These are phyloP conservation scores for Tangara arthus DNA, from an alignment of 2,797 vertebrate genomes.

Conservation along the genomic window DNA sequence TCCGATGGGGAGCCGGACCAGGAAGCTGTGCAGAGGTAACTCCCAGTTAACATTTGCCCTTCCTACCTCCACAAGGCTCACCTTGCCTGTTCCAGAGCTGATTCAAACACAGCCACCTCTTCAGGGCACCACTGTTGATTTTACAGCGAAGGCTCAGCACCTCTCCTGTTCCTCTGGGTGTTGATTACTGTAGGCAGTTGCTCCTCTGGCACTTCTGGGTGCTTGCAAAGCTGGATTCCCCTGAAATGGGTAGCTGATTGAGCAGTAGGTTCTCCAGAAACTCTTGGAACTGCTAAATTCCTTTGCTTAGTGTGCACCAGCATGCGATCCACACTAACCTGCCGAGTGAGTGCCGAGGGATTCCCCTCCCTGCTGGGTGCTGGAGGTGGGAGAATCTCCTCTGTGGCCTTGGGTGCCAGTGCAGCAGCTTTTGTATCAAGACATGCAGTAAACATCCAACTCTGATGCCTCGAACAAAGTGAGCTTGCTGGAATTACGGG, in stretches of 20 bases:
- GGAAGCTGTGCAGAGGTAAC: conserved; percentile 98
- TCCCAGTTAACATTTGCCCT: conserved; percentile 53
- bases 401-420: conserved; percentile 26
- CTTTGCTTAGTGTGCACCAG: conserved; percentile 44
- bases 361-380: conserved; percentile 5
- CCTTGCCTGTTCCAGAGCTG: background rate
- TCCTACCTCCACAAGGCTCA: conserved; percentile 26
- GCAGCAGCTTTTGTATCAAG: conserved; percentile 28
- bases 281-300: conserved; percentile 1
- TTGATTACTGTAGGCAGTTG: background rate
- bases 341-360: background rate
- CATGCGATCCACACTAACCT: conserved; percentile 59
- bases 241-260: background rate
- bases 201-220: background rate
- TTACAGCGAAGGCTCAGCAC: background rate
- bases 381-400: background rate
- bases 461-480: conserved; percentile 58
- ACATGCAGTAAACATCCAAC: conserved; percentile 65
- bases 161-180: background rate
- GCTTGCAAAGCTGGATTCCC: background rate
- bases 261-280: conserved; percentile 14
- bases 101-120: background rate
- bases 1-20: conserved; percentile 97
- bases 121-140: background rate
- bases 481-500: conserved; percentile 20